These are phyloP conservation scores for Circaetus gallicus DNA, from an alignment of 2,113 vertebrate species.

Conservation along the genomic window DNA sequence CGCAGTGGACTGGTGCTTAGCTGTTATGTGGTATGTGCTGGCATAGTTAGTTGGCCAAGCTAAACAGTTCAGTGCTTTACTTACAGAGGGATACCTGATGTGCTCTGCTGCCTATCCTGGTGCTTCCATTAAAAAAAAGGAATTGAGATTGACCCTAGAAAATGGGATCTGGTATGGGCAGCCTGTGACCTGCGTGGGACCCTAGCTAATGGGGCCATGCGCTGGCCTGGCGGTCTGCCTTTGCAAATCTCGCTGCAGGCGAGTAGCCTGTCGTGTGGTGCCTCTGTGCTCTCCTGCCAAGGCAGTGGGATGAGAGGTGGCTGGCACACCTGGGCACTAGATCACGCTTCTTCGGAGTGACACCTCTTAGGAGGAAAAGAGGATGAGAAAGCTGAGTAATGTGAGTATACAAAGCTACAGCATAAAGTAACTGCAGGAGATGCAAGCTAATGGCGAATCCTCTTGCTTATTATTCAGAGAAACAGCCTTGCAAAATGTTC, in stretches of 20 bases:
- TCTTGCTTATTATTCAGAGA: neutral
- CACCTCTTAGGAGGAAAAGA: neutral
- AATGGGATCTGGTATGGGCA: neutral
- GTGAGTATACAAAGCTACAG: neutral
- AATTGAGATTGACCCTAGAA: neutral
- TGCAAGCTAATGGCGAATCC: neutral
- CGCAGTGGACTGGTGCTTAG: fast-evolving
- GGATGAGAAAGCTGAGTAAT: neutral
- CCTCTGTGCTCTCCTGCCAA: neutral
- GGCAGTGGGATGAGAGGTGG: neutral
- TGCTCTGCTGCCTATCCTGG: neutral
- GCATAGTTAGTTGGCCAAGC: neutral
- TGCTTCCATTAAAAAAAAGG: neutral
- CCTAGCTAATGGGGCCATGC: fast-evolving
- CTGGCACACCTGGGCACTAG: neutral
- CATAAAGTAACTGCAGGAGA: neutral
- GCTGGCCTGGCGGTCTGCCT: neutral
- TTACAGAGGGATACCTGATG: fast-evolving
- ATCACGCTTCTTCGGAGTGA: neutral
- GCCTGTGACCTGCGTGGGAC: neutral
- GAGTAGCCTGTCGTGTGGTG: neutral
- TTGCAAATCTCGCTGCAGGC: neutral
- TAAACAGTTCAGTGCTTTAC: neutral
- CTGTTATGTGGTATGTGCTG: neutral
- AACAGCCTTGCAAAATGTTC: neutral